phyloP scores from a whole-genome alignment of 2,888 invertebrate genomes.

The Sarcophaga subvicina region DNA sequence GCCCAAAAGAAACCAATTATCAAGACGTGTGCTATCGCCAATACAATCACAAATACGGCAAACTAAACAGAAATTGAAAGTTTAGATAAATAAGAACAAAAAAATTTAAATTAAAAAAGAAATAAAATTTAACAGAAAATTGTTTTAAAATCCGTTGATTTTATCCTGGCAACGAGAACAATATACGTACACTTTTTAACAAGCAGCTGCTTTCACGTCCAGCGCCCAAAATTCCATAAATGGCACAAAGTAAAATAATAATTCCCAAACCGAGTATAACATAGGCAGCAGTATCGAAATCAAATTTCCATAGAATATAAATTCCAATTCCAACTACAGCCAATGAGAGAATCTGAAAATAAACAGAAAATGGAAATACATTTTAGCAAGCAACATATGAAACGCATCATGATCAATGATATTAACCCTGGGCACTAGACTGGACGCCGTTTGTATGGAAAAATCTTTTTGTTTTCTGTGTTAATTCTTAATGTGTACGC shows the following conservation, averaged over 20 bases:
- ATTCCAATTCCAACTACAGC: slow-evolving; percentile 73
- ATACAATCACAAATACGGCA: slow-evolving; percentile 72
- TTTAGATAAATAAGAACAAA: neutral
- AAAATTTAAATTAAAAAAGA: neutral
- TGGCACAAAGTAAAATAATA: slow-evolving; percentile 71
- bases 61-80: slow-evolving; percentile 69
- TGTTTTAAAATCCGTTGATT: neutral
- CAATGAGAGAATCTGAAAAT: slow-evolving; percentile 74
- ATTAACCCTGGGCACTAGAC: no score
- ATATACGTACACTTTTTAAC: slow-evolving; percentile 73
- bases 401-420: neutral
- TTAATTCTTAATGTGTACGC: no score
- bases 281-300: slow-evolving; percentile 75
- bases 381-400: neutral
- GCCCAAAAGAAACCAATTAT: slow-evolving; percentile 76
- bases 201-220: slow-evolving; percentile 75
- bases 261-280: slow-evolving; percentile 74
- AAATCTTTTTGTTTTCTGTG: no score
- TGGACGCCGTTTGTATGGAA: no score
- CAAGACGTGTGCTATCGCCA: slow-evolving; percentile 75
- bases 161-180: neutral
- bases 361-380: neutral
- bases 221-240: slow-evolving; percentile 75
- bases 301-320: slow-evolving; percentile 73
- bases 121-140: neutral